Evolutionary conservation across 2,888 invertebrate species (phyloP).

Genomic region (Tachina lurida): DNA sequence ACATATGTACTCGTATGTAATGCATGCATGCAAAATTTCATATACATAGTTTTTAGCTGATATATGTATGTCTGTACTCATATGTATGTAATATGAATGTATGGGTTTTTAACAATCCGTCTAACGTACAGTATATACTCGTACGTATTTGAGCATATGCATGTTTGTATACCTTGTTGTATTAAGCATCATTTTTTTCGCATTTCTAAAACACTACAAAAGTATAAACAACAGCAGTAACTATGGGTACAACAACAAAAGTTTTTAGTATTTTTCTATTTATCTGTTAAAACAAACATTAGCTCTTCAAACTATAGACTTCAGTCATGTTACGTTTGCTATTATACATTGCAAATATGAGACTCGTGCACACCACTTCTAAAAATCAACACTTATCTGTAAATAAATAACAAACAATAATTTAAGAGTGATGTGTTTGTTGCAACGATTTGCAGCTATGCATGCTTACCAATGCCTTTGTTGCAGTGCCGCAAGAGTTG

Average conservation of each 20-base stretch:
- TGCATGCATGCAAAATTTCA: neutral
- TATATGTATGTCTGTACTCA: neutral
- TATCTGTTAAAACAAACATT: conserved; percentile 62
- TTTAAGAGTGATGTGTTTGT: conserved; percentile 59
- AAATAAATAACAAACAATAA: conserved; percentile 65
- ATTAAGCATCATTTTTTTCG: conserved; percentile 67
- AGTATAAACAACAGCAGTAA: conserved; percentile 57
- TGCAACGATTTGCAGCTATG: conserved; percentile 24
- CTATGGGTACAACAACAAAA: neutral
- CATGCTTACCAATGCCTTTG: conserved; percentile 16
- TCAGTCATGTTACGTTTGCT: conserved; percentile 9
- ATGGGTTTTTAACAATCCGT: conserved; percentile 48
- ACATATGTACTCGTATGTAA: neutral
- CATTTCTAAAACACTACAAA: conserved; percentile 65
- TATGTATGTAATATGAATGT: too few relatives aligned
- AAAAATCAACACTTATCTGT: conserved; percentile 50
- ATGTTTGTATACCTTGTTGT: conserved; percentile 40
- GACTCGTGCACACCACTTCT: conserved; percentile 26
- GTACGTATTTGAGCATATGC: neutral
- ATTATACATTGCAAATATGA: neutral
- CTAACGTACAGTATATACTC: neutral
- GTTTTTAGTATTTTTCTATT: conserved; percentile 35
- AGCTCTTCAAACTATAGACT: conserved; percentile 57
- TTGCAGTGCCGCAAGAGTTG: conserved; percentile 28
- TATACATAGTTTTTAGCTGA: neutral